Evolutionary conservation across 2,113 vertebrate species (phyloP), one percentile per base, ranked within the genome.

Genomic region (Pleuronectes platessa): DNA sequence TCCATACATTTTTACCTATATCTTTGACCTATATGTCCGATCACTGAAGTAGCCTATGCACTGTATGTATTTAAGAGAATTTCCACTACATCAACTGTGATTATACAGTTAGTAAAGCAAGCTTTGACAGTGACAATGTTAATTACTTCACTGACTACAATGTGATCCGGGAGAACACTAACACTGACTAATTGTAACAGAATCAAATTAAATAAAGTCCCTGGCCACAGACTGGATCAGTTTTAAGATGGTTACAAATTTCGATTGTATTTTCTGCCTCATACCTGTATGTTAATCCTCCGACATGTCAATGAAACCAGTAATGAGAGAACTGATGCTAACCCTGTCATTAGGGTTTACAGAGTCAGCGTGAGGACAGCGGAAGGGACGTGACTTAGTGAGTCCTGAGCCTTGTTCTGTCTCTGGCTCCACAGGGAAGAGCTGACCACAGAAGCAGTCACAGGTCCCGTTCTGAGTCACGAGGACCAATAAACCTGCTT

Each of bases 11-110:
- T 13, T 61, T 35, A 62, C 60, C 60, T 62, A 62, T 31, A 62
- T 62, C 60, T 62, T 55, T 70, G 71, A 83, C 84, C 74, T 79
- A 58, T 60, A 78, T 72, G 68, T n/a, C 56, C 20, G 26, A 18
- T 31, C 45, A 45, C 24, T 47, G 56, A 15, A 59, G 21, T 56
- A 14, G 54, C 24, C 56, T 13, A 3, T 27, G 24, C 14, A 13
- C 9, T 24, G 18, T 23, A 56, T 35, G 31, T 42, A 13, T 63
- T 56, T 45, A 31, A 5, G 15, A 51, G 45, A 64, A 37, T 31
- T 78, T 73, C 26, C 27, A 54, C 58, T 1, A 15, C 66, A 56
- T 73, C 73, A 54, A 40, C 42, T 68, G 20, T n/a, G 26, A 70
- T 65, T 26, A 72, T 23, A 14, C 18, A 26, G 14, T 17, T 2